phyloP scores from a whole-genome alignment of 2,888 invertebrate genomes.

The Platerodrilus igneus region DNA sequence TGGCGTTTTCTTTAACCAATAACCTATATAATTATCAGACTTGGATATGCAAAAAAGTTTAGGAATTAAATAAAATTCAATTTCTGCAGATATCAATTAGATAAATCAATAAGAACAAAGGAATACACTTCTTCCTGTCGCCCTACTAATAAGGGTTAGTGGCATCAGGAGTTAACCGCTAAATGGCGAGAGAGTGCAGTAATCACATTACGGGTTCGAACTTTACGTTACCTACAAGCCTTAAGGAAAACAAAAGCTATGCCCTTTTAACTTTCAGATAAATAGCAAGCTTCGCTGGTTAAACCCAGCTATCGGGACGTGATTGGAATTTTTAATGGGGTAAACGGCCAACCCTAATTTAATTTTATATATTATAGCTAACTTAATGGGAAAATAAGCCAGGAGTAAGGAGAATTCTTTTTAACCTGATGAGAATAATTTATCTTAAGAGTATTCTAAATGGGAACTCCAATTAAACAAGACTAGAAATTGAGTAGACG shows the following conservation, averaged over 20 bases:
- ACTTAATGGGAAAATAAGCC: too few species aligned
- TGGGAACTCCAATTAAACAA: too few species aligned
- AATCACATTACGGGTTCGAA: constrained; percentile 25
- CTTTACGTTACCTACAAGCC: constrained; percentile 13
- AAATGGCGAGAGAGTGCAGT: constrained; percentile 22
- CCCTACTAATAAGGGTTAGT: constrained; percentile 21
- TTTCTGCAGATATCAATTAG: too few species aligned
- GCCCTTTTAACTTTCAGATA: constrained; percentile 7
- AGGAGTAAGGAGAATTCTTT: too few species aligned
- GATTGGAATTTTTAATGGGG: constrained; percentile 9
- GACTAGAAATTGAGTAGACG: too few species aligned
- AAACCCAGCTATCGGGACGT: constrained; percentile 4
- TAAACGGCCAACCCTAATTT: neutral
- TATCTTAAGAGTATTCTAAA: too few species aligned
- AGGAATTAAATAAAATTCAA: too few species aligned
- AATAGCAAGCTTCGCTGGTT: neutral
- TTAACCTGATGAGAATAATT: too few species aligned
- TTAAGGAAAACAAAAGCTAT: constrained; percentile 7
- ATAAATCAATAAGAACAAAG: constrained; percentile 19
- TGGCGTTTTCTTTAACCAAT: too few species aligned
- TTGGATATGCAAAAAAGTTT: too few species aligned
- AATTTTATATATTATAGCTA: too few species aligned
- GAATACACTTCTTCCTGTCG: constrained; percentile 10
- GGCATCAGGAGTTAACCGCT: constrained; percentile 23
- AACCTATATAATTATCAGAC: too few species aligned